These are phyloP conservation scores for Apodemia mormo DNA, from an alignment of 2,888 invertebrate genomes.

Conservation along the genomic window DNA sequence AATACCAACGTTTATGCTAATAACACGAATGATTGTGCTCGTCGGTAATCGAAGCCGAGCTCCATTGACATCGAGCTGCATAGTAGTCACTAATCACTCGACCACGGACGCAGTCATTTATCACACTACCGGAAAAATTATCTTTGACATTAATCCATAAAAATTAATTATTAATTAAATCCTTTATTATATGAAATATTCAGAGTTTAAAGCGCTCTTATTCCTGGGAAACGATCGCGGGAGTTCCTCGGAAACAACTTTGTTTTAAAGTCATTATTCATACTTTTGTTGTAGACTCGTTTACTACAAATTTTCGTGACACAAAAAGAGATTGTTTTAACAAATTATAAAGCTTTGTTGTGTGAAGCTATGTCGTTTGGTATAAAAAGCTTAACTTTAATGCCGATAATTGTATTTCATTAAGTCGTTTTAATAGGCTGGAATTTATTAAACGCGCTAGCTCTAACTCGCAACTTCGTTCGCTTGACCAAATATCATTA, in stretches of 20 bases:
- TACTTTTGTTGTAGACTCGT: slow-evolving; percentile 73
- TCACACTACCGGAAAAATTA: too few relatives aligned
- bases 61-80: too few relatives aligned
- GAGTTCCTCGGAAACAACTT: slow-evolving; percentile 72
- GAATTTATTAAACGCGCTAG: not conserved
- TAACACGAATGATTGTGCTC: too few relatives aligned
- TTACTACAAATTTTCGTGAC: slow-evolving; percentile 47
- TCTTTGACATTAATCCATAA: not conserved
- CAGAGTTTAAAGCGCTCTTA: slow-evolving; percentile 37
- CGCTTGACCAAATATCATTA: too few relatives aligned
- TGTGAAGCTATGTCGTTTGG: slow-evolving; percentile 38
- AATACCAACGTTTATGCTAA: too few relatives aligned
- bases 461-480: too few relatives aligned
- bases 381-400: slow-evolving; percentile 17
- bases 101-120: too few relatives aligned
- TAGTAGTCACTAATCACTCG: too few relatives aligned
- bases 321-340: slow-evolving; percentile 70
- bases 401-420: slow-evolving; percentile 23
- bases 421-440: slow-evolving; percentile 22
- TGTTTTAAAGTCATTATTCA: slow-evolving; percentile 77
- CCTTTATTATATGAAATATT: slow-evolving; percentile 15
- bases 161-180: not conserved
- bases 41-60: too few relatives aligned
- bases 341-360: slow-evolving; percentile 72
- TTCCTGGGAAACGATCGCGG: slow-evolving; percentile 50